Evolutionary conservation across 2,113 vertebrate species (phyloP).

Genomic region (Crotalus viridis): DNA sequence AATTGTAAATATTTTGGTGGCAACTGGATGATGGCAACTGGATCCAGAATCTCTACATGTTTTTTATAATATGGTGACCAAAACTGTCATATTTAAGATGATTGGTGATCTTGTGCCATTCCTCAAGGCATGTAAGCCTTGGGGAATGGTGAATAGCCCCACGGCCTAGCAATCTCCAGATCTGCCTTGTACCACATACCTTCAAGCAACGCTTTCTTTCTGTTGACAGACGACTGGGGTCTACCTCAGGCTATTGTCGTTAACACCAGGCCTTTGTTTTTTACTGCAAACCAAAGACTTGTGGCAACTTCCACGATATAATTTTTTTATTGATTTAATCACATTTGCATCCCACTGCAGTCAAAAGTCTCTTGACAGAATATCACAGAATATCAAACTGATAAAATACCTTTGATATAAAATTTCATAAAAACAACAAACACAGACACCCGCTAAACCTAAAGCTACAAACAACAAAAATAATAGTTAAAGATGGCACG

Average conservation of each 20-base stretch:
- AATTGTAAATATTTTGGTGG: background rate
- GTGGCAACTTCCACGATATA: background rate
- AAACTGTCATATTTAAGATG: background rate
- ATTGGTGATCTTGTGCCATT: background rate
- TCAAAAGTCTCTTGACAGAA: background rate
- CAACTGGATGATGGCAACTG: background rate
- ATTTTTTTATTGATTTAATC: background rate
- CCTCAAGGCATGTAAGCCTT: background rate
- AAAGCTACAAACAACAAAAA: background rate
- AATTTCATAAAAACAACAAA: background rate
- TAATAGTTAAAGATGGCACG: background rate
- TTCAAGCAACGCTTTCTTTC: background rate
- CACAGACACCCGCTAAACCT: background rate
- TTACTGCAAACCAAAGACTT: background rate
- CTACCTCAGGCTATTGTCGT: background rate
- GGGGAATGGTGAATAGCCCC: background rate
- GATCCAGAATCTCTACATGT: background rate
- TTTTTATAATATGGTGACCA: background rate
- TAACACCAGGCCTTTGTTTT: background rate
- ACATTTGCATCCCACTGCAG: background rate
- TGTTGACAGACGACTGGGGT: background rate
- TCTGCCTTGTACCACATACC: background rate
- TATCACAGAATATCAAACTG: background rate
- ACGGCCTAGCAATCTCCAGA: background rate
- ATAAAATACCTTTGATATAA: background rate